Evolutionary conservation across 2,797 vertebrate species (phyloP).

Genomic region (Orestias chungarensis): DNA sequence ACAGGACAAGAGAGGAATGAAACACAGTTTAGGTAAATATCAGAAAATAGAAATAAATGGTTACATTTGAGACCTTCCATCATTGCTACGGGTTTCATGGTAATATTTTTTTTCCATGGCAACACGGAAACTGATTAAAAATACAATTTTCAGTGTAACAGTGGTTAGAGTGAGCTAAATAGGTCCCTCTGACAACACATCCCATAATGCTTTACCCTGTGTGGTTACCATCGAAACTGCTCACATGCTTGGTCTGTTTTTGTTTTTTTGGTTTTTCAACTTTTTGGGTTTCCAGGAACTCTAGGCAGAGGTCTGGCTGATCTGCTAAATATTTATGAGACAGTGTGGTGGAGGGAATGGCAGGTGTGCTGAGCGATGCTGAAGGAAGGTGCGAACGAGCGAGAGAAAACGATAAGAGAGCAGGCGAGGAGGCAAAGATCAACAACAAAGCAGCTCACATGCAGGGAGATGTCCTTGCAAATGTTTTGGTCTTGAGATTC

Average conservation of each 20-base stretch:
- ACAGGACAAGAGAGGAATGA: too few species aligned
- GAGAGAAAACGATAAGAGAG: slow-evolving; percentile 24
- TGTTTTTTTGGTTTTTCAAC: slow-evolving; percentile 21
- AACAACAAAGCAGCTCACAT: slow-evolving; percentile 29
- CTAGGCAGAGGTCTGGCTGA: slow-evolving; percentile 32
- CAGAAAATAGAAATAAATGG: neutral
- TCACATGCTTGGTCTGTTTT: slow-evolving; percentile 36
- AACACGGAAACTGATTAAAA: slow-evolving; percentile 62
- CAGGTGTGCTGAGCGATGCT: slow-evolving; percentile 23
- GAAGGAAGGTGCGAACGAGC: slow-evolving; percentile 34
- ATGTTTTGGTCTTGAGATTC: slow-evolving; percentile 13
- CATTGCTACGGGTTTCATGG: slow-evolving; percentile 8
- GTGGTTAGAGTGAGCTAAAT: slow-evolving; percentile 44
- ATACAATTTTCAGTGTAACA: slow-evolving; percentile 51
- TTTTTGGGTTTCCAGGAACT: slow-evolving; percentile 54
- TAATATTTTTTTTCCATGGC: slow-evolving; percentile 56
- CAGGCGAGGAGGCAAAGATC: slow-evolving; percentile 38
- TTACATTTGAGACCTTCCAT: neutral
- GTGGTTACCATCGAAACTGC: slow-evolving; percentile 57
- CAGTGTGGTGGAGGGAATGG: slow-evolving; percentile 25
- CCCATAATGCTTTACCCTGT: slow-evolving; percentile 50
- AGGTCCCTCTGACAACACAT: slow-evolving; percentile 51
- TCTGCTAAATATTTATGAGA: slow-evolving; percentile 66
- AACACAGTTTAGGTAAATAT: neutral
- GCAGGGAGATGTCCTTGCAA: slow-evolving; percentile 15